These are phyloP conservation scores for Goniozus legneri DNA, from an alignment of 1,140 invertebrate genomes.

Conservation along the genomic window DNA sequence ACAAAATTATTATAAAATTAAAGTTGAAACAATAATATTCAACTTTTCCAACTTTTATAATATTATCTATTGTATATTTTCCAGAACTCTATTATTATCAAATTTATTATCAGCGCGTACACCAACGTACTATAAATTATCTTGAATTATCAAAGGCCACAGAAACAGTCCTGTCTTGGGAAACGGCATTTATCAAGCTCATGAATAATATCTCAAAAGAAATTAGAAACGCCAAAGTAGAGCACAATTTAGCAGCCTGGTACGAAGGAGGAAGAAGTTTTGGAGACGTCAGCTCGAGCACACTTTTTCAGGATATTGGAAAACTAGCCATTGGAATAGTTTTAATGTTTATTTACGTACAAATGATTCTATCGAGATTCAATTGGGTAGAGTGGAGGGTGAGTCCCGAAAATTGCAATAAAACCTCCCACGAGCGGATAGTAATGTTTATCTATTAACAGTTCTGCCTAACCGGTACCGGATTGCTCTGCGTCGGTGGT, in stretches of 20 bases:
- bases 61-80: too few relatives aligned
- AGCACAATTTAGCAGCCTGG: conserved; percentile 51
- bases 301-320: conserved; percentile 71
- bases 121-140: too few relatives aligned
- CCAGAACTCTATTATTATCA: background rate
- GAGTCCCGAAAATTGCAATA: conserved; percentile 26
- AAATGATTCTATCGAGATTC: conserved; percentile 69
- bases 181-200: conserved; percentile 59
- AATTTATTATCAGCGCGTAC: conserved; percentile 13
- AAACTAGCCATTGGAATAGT: conserved; percentile 66
- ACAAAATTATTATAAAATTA: conserved; percentile 3
- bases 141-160: conserved; percentile 51
- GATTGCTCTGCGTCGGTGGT: conserved; percentile 70
- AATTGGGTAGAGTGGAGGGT: conserved; percentile 73
- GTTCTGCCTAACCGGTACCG: conserved; percentile 53
- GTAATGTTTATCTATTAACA: conserved; percentile 11
- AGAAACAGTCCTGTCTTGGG: conserved; percentile 63
- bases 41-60: too few relatives aligned
- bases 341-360: conserved; percentile 72
- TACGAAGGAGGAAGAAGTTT: conserved; percentile 69
- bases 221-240: conserved; percentile 16
- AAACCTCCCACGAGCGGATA: background rate
- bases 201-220: conserved; percentile 42
- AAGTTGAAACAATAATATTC: background rate
- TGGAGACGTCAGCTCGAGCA: conserved; percentile 65